Conservation (phyloP, 35 echinoderm and acorn worm genomes). For the Nesometra sesokonis region DNA sequence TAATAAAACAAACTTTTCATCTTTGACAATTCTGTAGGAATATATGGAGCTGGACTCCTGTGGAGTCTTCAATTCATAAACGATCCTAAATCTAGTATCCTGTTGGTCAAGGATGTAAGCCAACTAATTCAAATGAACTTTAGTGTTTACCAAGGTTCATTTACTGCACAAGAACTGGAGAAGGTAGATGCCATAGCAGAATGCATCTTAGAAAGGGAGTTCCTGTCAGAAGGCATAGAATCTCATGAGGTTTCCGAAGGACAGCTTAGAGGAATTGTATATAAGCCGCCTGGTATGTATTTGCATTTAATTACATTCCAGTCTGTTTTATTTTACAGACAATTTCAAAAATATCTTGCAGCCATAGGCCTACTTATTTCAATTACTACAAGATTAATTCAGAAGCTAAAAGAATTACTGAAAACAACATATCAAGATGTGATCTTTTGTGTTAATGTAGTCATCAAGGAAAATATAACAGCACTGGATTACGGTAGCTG, state of each 20-base stretch:
- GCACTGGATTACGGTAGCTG: no score
- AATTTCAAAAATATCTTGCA: neutral
- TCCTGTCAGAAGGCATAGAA: neutral
- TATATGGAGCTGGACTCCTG: neutral
- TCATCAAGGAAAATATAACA: no score
- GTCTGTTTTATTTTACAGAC: neutral
- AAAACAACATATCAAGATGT: no score
- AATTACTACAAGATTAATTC: no score
- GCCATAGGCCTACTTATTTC: no score
- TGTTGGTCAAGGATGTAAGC: neutral
- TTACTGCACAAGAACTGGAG: neutral
- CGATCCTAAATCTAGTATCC: neutral
- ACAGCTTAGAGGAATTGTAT: neutral
- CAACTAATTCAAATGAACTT: neutral
- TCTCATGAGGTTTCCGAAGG: neutral
- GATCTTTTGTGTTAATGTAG: no score
- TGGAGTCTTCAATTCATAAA: neutral
- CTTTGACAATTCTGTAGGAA: neutral
- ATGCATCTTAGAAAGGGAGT: neutral
- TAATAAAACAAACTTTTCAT: no score
- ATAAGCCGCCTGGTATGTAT: neutral
- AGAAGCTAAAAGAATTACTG: no score
- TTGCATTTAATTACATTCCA: neutral
- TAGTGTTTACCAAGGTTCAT: neutral
- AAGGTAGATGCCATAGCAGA: neutral